Base-by-base conservation (phyloP, 2,888 invertebrate species). In the Incurvaria masculella region DNA sequence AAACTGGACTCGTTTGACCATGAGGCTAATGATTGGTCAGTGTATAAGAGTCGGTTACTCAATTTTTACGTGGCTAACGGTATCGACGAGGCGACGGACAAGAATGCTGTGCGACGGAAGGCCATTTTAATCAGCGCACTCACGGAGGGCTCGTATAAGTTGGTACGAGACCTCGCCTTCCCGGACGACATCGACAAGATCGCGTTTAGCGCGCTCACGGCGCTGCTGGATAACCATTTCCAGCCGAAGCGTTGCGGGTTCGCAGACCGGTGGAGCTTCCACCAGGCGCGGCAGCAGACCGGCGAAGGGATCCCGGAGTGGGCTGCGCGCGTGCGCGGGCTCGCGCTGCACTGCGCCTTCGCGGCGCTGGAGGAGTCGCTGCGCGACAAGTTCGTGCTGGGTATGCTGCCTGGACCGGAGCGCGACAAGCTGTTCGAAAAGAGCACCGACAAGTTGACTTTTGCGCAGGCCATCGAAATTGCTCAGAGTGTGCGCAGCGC, bases 211-310 rank as follows among this genome's bases (percentile, higher is more conserved):
- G 14, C 8, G 33, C 33, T 54, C 2, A 11, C 41, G 1, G 10
- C 23, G 10, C 26, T 56, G 10, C 44, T 60, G 5, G 59, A 61
- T 39, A 17, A 46, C 1, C 59, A 60, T 39, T 60, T 60, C 46
- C 55, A 51, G 0, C 58, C 59, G 6, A 59, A 56, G 40, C 47
- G 47, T 4, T 42, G 53, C 8, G 59, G 58, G 1, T 62, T 61
- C 42, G 49, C 54, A 2, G 59, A 60, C 42, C 53, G 57, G 1
- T 42, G 23, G 6, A 45, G 20, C 1, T 53, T 53, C 43, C 48
- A 53, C 21, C 43, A 44, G 4, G 51, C 53, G 1, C 20, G 17
- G 1, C 53, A 52, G 26, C 20, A 41, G n/a, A 11, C 45, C 11
- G 43, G 21, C 2, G 53, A 52, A 45, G n/a, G 38, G 8, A 39